Percentiles rank a stretch among this genome's conserved stretches.
phyloP scores from a whole-genome alignment of 1,140 invertebrate genomes.

The Araneus ventricosus region DNA sequence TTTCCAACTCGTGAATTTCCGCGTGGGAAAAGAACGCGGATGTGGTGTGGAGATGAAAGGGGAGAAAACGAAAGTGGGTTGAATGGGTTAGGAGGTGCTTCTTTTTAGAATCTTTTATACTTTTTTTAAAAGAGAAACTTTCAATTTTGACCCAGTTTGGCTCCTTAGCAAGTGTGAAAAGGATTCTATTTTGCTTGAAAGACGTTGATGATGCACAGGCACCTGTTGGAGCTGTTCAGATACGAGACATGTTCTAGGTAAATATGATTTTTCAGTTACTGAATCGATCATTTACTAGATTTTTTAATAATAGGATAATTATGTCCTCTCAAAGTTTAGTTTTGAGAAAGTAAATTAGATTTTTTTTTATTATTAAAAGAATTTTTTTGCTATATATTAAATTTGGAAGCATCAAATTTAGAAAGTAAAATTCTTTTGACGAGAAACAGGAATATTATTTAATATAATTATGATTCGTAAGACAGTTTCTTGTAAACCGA shows the following conservation, averaged over 20 bases:
- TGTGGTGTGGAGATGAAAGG: slow-evolving; percentile 20
- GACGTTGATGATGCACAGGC: background rate
- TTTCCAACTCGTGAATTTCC: slow-evolving; percentile 25
- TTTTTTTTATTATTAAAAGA: no score
- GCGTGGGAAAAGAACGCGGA: slow-evolving; percentile 71
- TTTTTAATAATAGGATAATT: background rate
- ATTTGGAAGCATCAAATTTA: no score
- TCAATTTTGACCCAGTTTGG: slow-evolving; percentile 61
- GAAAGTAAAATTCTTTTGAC: no score
- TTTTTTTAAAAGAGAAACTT: slow-evolving; percentile 45
- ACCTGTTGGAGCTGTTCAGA: background rate
- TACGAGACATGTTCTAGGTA: background rate
- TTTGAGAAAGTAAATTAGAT: no score
- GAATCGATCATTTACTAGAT: background rate
- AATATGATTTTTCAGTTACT: background rate
- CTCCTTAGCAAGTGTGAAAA: slow-evolving; percentile 2
- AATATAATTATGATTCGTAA: no score
- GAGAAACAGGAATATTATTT: no score
- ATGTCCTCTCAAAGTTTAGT: no score
- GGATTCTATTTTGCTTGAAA: slow-evolving; percentile 2
- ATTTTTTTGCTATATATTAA: no score
- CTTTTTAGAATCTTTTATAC: background rate
- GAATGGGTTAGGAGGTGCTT: slow-evolving; percentile 35
- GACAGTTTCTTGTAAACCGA: no score
- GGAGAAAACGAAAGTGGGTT: slow-evolving; percentile 45